phyloP scores from a whole-genome alignment of 1,140 invertebrate species.

The Drosophila erecta region DNA sequence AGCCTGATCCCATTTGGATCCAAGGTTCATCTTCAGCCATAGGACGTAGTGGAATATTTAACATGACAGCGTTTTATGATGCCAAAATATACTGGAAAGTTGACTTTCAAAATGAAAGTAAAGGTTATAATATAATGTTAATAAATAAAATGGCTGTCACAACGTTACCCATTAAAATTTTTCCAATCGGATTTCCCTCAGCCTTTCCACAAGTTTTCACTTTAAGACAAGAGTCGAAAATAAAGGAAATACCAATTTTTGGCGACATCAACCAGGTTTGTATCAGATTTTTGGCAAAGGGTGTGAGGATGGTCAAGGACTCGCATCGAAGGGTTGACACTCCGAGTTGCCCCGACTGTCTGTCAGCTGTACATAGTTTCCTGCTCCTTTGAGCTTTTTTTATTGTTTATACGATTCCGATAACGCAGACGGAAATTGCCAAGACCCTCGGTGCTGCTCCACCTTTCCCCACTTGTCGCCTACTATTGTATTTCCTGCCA shows the following conservation, averaged over 20 bases:
- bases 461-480: constrained; percentile 33
- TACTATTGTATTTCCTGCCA: constrained; percentile 61
- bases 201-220: neutral
- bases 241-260: constrained; percentile 51
- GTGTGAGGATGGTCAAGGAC: constrained; percentile 9
- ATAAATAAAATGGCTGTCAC: neutral
- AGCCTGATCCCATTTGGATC: constrained; percentile 23
- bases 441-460: constrained; percentile 29
- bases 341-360: constrained; percentile 15
- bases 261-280: constrained; percentile 24
- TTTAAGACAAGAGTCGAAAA: constrained; percentile 56
- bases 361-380: constrained; percentile 39
- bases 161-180: too few relatives aligned
- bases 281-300: constrained; percentile 10
- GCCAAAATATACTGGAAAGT: neutral
- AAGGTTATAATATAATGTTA: neutral
- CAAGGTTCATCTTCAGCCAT: constrained; percentile 11
- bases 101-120: too few relatives aligned
- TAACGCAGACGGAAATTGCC: constrained; percentile 78
- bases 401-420: constrained; percentile 81
- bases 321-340: constrained; percentile 39
- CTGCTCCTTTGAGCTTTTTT: constrained; percentile 41
- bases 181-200: neutral
- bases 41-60: neutral
- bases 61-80: too few relatives aligned